Evolutionary conservation across 2,888 invertebrate genomes (phyloP).

Genomic region (Sthenelais limicola): DNA sequence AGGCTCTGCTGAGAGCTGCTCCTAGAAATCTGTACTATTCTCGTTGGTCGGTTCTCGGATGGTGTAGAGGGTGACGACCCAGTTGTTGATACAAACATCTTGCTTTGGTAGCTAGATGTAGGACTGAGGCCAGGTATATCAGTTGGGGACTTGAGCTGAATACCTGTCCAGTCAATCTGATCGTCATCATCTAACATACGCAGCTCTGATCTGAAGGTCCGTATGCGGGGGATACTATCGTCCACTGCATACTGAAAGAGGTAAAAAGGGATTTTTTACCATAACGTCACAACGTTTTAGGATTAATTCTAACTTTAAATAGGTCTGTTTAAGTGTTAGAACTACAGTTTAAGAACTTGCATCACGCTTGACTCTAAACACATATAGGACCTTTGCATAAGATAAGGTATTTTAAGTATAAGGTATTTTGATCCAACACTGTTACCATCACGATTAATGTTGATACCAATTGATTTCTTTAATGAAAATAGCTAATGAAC

Average conservation of each 20-base stretch:
- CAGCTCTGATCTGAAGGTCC: conserved; percentile 87
- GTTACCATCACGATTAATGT: too few relatives aligned
- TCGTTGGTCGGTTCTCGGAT: conserved; percentile 2
- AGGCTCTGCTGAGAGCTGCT: conserved; percentile 10
- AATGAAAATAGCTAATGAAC: background rate
- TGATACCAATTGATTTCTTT: background rate
- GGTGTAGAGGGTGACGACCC: conserved; percentile 10
- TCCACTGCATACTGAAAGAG: conserved; percentile 67
- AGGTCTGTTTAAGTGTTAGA: too few relatives aligned
- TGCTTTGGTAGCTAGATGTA: conserved; percentile 24
- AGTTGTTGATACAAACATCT: background rate
- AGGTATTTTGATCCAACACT: too few relatives aligned
- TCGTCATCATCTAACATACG: conserved; percentile 50
- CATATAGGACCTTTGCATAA: too few relatives aligned
- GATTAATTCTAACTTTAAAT: too few relatives aligned
- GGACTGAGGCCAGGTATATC: conserved; percentile 26
- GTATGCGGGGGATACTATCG: conserved; percentile 61
- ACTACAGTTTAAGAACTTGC: background rate
- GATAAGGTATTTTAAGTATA: too few relatives aligned
- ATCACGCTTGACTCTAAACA: background rate
- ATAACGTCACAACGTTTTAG: too few relatives aligned
- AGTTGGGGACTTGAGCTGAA: conserved; percentile 37
- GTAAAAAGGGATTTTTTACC: conserved; percentile 43
- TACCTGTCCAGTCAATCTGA: conserved; percentile 33
- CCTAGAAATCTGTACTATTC: conserved; percentile 32